A percentile compares a stretch with the other conserved stretches of the same genome.
Conservation (phyloP, 2,888 invertebrate species). For the Tenthredo mesomela region DNA sequence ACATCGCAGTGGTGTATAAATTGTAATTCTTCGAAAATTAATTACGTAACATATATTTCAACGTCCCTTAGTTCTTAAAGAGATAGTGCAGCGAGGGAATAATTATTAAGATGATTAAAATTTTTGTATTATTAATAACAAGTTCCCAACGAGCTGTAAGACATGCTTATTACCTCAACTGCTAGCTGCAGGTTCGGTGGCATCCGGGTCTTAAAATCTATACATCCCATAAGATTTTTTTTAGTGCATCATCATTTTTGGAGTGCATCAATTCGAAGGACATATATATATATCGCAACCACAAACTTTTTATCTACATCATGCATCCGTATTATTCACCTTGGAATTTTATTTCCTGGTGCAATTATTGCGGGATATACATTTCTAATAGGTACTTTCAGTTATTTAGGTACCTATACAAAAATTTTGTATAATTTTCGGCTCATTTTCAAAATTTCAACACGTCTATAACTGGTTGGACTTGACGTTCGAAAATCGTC, state of each 20-base stretch:
- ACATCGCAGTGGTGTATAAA: background rate
- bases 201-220: background rate
- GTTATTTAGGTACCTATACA: background rate
- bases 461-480: background rate
- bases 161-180: background rate
- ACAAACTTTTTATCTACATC: background rate
- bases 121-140: background rate
- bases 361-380: background rate
- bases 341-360: background rate
- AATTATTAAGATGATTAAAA: background rate
- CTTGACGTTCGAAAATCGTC: background rate
- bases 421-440: background rate
- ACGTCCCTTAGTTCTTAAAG: background rate
- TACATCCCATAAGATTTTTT: background rate
- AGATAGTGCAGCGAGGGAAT: background rate
- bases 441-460: background rate
- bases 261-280: background rate
- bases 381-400: background rate
- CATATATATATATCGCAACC: background rate
- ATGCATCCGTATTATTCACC: background rate
- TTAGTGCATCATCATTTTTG: background rate
- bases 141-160: background rate
- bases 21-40: background rate
- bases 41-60: conserved; percentile 3
- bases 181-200: background rate